Evolutionary conservation across 2,888 invertebrate genomes (phyloP).

Genomic region (Sarcophaga subvicina): DNA sequence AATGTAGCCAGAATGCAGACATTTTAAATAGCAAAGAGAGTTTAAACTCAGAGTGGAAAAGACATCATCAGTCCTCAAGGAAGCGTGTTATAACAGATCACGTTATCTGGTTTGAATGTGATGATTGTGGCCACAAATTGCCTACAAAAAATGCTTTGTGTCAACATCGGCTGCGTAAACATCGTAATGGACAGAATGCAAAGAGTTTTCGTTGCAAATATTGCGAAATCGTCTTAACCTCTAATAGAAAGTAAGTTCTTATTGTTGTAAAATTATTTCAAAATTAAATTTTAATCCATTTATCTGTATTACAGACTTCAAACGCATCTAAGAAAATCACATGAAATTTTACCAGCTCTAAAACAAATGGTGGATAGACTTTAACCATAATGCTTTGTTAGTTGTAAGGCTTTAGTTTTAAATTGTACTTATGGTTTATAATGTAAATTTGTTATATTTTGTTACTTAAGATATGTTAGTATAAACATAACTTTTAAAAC

Average conservation of each 20-base stretch:
- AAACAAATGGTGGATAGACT: conserved; percentile 28
- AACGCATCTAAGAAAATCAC: neutral
- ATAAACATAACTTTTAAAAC: too few relatives aligned
- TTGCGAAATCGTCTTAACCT: conserved; percentile 56
- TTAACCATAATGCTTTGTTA: neutral
- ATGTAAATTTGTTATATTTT: neutral
- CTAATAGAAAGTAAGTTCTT: conserved; percentile 61
- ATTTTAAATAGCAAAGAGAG: neutral
- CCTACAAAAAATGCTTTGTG: conserved; percentile 45
- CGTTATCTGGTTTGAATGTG: neutral
- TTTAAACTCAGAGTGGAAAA: neutral
- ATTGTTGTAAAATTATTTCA: neutral
- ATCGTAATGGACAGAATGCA: conserved; percentile 37
- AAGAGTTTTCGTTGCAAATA: conserved; percentile 49
- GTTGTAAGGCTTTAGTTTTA: neutral
- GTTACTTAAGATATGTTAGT: too few relatives aligned
- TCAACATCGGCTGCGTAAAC: conserved; percentile 49
- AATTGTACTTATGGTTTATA: neutral
- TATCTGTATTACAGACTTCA: conserved; percentile 28
- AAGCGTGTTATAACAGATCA: neutral
- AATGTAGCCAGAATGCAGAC: neutral
- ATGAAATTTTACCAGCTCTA: conserved; percentile 15
- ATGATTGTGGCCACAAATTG: conserved; percentile 43
- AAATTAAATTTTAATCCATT: neutral
- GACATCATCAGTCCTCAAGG: neutral